Conservation (phyloP, 2,113 vertebrate species). For the Bostrychus sinensis region DNA sequence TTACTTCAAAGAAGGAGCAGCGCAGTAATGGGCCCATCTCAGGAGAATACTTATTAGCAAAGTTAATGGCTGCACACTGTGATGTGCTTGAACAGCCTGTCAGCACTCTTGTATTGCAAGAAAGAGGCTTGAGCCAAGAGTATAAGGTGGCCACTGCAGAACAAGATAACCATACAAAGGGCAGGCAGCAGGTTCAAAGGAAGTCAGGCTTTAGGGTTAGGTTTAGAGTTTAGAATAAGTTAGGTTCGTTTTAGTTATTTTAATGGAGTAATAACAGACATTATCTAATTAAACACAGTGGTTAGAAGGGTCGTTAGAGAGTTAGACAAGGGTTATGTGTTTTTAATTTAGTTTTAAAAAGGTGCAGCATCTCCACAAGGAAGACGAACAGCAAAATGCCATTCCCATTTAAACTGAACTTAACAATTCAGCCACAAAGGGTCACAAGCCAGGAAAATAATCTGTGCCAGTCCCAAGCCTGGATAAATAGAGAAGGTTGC, state of each 20-base stretch:
- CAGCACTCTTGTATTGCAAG: slow-evolving; percentile 39
- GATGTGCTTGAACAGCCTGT: slow-evolving; percentile 54
- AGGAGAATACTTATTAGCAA: slow-evolving; percentile 67
- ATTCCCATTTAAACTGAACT: slow-evolving; percentile 4
- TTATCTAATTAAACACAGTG: slow-evolving; percentile 78
- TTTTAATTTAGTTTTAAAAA: slow-evolving; percentile 79
- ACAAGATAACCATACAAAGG: slow-evolving; percentile 35
- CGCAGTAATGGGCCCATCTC: slow-evolving; percentile 58
- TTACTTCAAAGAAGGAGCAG: slow-evolving; percentile 51
- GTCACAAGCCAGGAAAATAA: background rate
- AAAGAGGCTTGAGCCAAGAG: slow-evolving; percentile 21
- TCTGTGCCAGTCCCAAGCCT: background rate
- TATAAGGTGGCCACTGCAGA: slow-evolving; percentile 20
- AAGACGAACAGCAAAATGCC: slow-evolving; percentile 45
- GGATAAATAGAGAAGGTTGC: background rate
- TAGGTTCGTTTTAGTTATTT: slow-evolving; percentile 58
- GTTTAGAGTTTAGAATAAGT: slow-evolving; percentile 40
- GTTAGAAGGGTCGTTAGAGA: slow-evolving; percentile 72
- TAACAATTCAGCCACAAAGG: background rate
- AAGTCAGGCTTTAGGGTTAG: slow-evolving; percentile 38
- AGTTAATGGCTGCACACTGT: slow-evolving; percentile 63
- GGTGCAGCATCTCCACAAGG: slow-evolving; percentile 77
- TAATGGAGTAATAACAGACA: slow-evolving; percentile 64
- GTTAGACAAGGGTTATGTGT: slow-evolving; percentile 85
- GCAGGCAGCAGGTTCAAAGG: slow-evolving; percentile 25